These are phyloP conservation scores for Chelon auratus DNA, from an alignment of 2,797 vertebrate species.

Conservation along the genomic window DNA sequence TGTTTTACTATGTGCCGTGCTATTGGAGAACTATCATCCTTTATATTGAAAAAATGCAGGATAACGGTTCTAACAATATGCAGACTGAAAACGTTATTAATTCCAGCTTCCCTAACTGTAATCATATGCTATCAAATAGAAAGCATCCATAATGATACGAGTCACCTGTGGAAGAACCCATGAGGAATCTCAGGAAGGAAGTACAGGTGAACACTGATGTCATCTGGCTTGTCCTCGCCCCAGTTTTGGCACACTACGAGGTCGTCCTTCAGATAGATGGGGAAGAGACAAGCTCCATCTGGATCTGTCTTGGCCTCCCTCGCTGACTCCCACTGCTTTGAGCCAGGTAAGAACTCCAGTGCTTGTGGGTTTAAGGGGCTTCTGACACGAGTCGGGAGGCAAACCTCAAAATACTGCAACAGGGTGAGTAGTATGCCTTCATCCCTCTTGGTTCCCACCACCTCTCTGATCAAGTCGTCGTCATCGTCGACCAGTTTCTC, in stretches of 20 bases:
- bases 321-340: conserved; percentile 49
- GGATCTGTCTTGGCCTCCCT: conserved; percentile 35
- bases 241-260: conserved; percentile 75
- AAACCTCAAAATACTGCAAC: conserved; percentile 85
- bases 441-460: conserved; percentile 71
- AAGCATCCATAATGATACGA: no score
- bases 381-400: conserved; percentile 70
- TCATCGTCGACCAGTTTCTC: conserved; percentile 60
- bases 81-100: no score
- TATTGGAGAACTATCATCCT: no score
- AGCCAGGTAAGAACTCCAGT: conserved; percentile 74
- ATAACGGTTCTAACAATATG: no score
- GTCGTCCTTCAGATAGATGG: conserved; percentile 77
- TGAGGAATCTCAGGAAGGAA: conserved; percentile 83
- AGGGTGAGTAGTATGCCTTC: conserved; percentile 81
- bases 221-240: conserved; percentile 78
- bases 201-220: conserved; percentile 79
- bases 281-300: conserved; percentile 80
- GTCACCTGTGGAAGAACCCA: conserved; percentile 85
- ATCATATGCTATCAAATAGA: no score
- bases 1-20: no score
- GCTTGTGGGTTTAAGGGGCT: conserved; percentile 75
- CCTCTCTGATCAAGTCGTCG: conserved; percentile 76
- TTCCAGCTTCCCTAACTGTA: no score
- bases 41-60: no score